A percentile compares a stretch with the other conserved stretches of the same genome.
phyloP scores from a whole-genome alignment of 2,113 vertebrate genomes.

The Rissa tridactyla region DNA sequence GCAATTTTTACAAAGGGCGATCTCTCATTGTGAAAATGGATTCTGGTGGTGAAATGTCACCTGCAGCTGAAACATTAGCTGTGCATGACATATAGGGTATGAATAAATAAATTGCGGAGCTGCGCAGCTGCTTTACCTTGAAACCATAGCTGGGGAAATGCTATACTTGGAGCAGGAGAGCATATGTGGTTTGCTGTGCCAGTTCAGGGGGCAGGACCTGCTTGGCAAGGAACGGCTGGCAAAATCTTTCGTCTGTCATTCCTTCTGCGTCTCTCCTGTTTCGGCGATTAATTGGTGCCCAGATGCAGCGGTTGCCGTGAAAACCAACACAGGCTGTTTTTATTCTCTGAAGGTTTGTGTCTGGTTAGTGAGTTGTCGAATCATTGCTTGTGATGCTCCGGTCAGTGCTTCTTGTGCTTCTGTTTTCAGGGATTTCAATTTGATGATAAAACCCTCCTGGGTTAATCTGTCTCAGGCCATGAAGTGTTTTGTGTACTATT shows the following conservation, averaged over 20 bases:
- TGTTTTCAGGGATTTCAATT: background rate
- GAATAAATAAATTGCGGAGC: conserved; percentile 23
- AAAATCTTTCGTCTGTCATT: background rate
- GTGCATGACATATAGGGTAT: background rate
- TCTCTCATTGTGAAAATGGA: background rate
- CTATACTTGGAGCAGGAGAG: background rate
- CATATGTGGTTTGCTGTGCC: background rate
- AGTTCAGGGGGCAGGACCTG: background rate
- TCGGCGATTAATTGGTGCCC: background rate
- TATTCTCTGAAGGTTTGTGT: background rate
- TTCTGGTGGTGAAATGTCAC: conserved; percentile 22
- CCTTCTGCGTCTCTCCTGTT: background rate
- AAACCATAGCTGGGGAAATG: background rate
- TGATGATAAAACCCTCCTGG: background rate
- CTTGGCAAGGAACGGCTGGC: background rate
- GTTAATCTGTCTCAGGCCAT: background rate
- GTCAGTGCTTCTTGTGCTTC: background rate
- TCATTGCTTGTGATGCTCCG: background rate
- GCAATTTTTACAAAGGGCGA: background rate
- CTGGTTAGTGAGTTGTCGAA: background rate
- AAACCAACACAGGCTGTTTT: background rate
- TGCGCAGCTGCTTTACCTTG: conserved; percentile 29
- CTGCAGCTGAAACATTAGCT: conserved; percentile 9
- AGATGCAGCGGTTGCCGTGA: background rate
- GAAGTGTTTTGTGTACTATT: background rate